Conservation (phyloP, 1,140 invertebrate genomes). For the Aphelenchoides besseyi region DNA sequence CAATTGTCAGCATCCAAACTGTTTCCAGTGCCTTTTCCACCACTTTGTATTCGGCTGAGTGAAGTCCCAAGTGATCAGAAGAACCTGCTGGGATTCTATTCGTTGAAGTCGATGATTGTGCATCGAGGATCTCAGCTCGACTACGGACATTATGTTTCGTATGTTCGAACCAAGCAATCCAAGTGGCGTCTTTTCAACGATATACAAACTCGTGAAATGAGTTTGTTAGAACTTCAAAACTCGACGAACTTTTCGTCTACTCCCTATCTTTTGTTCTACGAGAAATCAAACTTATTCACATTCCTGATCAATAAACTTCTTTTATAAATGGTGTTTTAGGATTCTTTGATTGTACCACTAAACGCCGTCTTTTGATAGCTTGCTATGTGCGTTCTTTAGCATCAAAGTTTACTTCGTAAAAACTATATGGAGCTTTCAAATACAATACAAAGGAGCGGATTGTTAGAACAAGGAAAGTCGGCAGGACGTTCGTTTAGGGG, state of each 20-base stretch:
- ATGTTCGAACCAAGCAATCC: background rate
- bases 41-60: background rate
- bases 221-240: background rate
- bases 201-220: background rate
- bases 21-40: background rate
- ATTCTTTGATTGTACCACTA: too few relatives aligned
- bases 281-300: too few relatives aligned
- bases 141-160: background rate
- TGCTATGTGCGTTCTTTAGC: too few relatives aligned
- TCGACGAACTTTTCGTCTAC: background rate
- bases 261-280: background rate
- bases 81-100: background rate
- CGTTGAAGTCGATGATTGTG: slow-evolving; percentile 4
- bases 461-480: too few relatives aligned
- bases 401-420: too few relatives aligned
- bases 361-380: too few relatives aligned
- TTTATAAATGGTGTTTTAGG: too few relatives aligned
- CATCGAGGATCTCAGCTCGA: slow-evolving; percentile 7
- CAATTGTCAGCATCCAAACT: background rate
- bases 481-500: too few relatives aligned
- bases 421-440: too few relatives aligned
- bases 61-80: background rate
- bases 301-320: too few relatives aligned
- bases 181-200: background rate
- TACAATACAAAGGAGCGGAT: too few relatives aligned